phyloP scores from a whole-genome alignment of 2,888 invertebrate genomes.

The Arctia plantaginis region DNA sequence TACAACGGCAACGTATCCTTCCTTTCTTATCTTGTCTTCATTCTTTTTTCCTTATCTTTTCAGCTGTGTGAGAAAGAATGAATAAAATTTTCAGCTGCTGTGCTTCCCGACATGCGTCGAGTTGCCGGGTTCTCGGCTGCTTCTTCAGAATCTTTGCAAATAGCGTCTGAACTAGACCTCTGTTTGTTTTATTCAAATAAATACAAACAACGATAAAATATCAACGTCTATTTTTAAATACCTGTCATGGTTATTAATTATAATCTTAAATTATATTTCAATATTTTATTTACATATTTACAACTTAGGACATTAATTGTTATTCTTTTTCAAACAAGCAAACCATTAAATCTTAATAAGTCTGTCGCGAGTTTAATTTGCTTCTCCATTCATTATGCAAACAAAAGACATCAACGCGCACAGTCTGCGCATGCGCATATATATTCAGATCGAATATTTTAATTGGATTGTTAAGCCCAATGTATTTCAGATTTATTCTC shows the following conservation, averaged over 20 bases:
- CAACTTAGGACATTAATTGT: neutral
- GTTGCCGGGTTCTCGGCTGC: no score
- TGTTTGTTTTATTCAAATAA: neutral
- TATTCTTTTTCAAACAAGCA: conserved; percentile 14
- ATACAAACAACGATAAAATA: neutral
- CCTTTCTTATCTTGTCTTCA: neutral
- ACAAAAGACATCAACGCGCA: conserved; percentile 69
- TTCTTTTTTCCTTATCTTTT: no score
- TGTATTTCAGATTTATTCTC: conserved; percentile 5
- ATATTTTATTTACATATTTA: neutral
- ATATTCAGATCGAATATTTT: conserved; percentile 13
- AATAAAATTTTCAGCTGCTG: no score
- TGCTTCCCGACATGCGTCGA: no score
- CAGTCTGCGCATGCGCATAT: conserved; percentile 47
- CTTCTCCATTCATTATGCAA: conserved; percentile 25
- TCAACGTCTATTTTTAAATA: neutral
- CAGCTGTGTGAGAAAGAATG: no score
- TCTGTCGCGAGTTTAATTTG: conserved; percentile 9
- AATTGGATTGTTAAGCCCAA: neutral
- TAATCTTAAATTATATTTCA: neutral
- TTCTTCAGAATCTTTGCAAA: no score
- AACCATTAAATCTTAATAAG: conserved; percentile 18
- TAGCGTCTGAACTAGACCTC: no score
- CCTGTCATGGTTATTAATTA: neutral
- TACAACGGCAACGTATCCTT: no score